Evolutionary conservation across 1,140 invertebrate genomes (phyloP), one percentile per base, ranked within the genome.

Genomic region (Tachypleus tridentatus): DNA sequence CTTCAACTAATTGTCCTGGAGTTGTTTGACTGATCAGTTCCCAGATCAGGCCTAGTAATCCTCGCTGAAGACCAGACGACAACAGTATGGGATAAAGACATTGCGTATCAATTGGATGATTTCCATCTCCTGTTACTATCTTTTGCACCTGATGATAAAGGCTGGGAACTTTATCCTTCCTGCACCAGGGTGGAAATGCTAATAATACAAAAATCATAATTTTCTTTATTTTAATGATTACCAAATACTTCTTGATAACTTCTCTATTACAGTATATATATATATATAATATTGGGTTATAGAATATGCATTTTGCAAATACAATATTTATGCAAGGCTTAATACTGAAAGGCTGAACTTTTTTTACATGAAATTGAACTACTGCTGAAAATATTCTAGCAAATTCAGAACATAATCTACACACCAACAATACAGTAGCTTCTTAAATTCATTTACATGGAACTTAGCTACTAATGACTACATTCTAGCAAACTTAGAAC

Each of bases 1-100:
- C 76, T 65, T 81, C 79, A 0, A 79, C 82, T n/a, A 86, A 75
- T 57, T 81, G 77, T 5, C 84, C 84, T 11, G 83, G 80, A 49
- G 80, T 79, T 49, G 79, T 81, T 65, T 79, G 77, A 73, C 86
- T 86, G 3, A 81, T 81, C 67, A 85, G 71, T 52, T 78, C 80
- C 85, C 85, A 86, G 58, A 86, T 81, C 63, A 82, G 79, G 10
- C 84, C 84, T 4, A 86, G 75, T 29, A 80, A 74, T 68, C 84
- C 80, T 3, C 81, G 81, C 0, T 81, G 74, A 50, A 86, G 70
- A 56, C 82, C 80, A 74, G 83, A 84, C 9, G 81, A 79, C 52
- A 85, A 73, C n/a, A 86, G 73, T 5, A 86, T 72, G 8, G 81
- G 80, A 69, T 84, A 85, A 3, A 85, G 75, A 68, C 81, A 78